These are phyloP conservation scores for Aselliscus stoliczkanus DNA, from an alignment of 2,797 vertebrate genomes.

Conservation along the genomic window DNA sequence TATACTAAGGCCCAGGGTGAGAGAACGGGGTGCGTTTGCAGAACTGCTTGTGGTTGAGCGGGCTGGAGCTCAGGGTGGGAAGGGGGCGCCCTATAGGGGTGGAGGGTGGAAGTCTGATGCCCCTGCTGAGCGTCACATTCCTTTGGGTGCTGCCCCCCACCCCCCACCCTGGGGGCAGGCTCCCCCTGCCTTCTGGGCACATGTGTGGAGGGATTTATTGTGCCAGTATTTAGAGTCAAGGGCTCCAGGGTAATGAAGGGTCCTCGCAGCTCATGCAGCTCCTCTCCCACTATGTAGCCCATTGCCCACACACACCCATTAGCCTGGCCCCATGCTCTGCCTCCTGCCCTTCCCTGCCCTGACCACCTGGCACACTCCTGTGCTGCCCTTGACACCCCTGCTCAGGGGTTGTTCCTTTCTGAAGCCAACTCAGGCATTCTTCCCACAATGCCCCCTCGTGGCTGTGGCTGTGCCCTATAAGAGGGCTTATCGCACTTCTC, in stretches of 20 bases:
- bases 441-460: not conserved
- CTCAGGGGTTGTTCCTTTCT: not conserved
- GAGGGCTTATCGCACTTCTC: fast-evolving
- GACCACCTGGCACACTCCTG: fast-evolving
- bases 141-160: not conserved
- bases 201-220: fast-evolving
- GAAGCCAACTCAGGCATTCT: not conserved
- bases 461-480: fast-evolving
- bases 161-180: not conserved
- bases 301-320: not conserved
- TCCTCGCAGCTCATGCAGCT: not conserved
- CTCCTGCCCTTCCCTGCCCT: not conserved
- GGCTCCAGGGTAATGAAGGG: not conserved
- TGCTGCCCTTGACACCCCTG: not conserved
- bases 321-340: fast-evolving
- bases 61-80: not conserved
- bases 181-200: not conserved
- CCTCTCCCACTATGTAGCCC: fast-evolving
- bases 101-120: not conserved
- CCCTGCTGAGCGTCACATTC: not conserved
- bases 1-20: fast-evolving
- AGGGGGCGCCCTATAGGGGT: not conserved
- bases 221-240: not conserved
- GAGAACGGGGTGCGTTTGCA: too few relatives aligned
- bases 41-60: not conserved